Base-by-base conservation (phyloP, 2,113 vertebrate genomes). In the Speoplatyrhinus poulsoni region DNA sequence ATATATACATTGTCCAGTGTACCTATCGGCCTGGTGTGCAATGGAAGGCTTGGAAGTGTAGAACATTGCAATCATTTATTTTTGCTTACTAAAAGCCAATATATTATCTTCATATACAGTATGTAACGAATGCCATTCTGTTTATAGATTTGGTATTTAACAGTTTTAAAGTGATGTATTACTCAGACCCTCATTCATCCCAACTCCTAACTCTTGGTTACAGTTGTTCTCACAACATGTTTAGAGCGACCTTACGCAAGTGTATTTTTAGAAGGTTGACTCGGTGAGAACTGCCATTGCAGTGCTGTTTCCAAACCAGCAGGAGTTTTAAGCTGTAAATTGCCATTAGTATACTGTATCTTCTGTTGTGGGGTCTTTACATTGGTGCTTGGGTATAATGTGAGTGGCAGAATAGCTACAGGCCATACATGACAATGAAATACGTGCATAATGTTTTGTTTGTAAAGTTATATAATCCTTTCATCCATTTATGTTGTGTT, bases 241-340 rank as follows among this genome's bases (percentile, higher is more conserved):
- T 75, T 60, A 54, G 48, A 76, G 76, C 65, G 69, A 80, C 78
- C 82, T 87, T 81, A 80, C 79, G 57, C 72, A 60, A 66, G 26
- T n/a, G 77, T 92, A 89, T 89, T 91, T 88, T 84, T 90, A 87
- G 89, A 71, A 76, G 62, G 65, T 79, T 87, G 84, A 84, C 87
- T 86, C 66, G 13, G 62, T 36, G 65, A 80, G 80, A 78, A 82
- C 81, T 73, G 60, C 36, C 33, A 0, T 33, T 32, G 69, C 55
- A 65, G 46, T 9, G 19, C 74, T 79, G 46, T 32, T 69, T 53
- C 72, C 75, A 16, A 65, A 70, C 72, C 49, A 66, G 75, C 73
- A 12, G 55, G 49, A 70, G 58, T 17, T 68, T 62, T 56, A 70
- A 59, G 12, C 12, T 15, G 53, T 26, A 13, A 60, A 33, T 13